These are phyloP conservation scores for Astropecten irregularis DNA, from an alignment of 53 echinoderm and acorn worm species.

Conservation along the genomic window DNA sequence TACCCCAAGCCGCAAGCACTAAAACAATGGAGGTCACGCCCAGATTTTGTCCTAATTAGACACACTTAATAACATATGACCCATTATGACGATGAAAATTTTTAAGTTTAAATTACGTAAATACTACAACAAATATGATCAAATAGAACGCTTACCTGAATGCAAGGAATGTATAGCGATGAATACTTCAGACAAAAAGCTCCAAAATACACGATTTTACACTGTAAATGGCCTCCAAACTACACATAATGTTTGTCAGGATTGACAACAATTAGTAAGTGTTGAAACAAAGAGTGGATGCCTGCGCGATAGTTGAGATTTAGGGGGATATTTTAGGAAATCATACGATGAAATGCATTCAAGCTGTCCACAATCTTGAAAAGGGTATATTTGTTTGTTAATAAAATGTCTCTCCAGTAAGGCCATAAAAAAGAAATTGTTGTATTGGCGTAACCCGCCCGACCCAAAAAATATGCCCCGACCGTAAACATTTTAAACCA, in stretches of 20 bases:
- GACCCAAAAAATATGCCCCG: too few species aligned
- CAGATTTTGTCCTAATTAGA: neutral
- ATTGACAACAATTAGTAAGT: slow-evolving; percentile 8
- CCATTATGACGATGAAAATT: neutral
- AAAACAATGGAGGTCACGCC: neutral
- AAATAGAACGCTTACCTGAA: neutral
- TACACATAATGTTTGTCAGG: neutral
- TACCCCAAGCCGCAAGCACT: neutral
- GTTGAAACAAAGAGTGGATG: slow-evolving; percentile 7
- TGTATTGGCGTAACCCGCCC: too few species aligned
- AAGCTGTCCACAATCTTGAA: slow-evolving; percentile 3
- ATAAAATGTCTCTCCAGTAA: neutral
- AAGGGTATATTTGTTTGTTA: slow-evolving; percentile 17
- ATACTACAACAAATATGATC: neutral
- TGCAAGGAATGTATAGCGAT: neutral
- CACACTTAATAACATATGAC: neutral
- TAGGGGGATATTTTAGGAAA: neutral
- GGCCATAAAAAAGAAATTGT: too few species aligned
- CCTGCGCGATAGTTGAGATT: neutral
- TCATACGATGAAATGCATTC: neutral
- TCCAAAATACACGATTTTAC: slow-evolving; percentile 3
- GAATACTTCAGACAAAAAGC: neutral
- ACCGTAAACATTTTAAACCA: too few species aligned
- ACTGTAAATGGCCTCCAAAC: neutral
- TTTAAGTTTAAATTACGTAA: neutral